Conservation (phyloP, 2,888 invertebrate genomes). For the Habrosyne pyritoides region DNA sequence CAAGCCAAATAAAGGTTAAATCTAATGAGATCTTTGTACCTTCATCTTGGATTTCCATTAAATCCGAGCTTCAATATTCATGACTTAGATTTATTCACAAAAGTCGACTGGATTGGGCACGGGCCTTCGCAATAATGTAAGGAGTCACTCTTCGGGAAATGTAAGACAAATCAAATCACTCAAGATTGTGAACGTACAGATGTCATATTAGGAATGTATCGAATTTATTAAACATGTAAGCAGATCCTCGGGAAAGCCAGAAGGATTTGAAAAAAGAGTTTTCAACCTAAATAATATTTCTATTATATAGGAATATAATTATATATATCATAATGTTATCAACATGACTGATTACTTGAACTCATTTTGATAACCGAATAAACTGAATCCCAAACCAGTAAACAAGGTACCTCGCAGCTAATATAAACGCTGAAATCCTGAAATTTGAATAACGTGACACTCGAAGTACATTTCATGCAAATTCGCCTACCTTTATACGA, state of each 20-base stretch:
- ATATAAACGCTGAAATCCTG: background rate
- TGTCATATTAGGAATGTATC: background rate
- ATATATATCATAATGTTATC: too few relatives aligned
- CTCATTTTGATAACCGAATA: background rate
- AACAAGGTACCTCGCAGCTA: background rate
- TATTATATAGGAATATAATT: too few relatives aligned
- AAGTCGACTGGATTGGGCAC: background rate
- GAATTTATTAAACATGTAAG: background rate
- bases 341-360: too few relatives aligned
- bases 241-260: background rate
- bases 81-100: constrained; percentile 3
- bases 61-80: constrained; percentile 3
- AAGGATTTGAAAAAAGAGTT: too few relatives aligned
- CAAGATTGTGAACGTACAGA: background rate
- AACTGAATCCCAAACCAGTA: background rate
- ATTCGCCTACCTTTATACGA: background rate
- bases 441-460: background rate
- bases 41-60: constrained; percentile 1
- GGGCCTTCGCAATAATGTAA: constrained; percentile 1
- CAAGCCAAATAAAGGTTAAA: background rate
- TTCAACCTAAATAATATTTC: too few relatives aligned
- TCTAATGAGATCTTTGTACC: background rate
- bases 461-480: background rate
- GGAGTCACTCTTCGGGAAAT: background rate
- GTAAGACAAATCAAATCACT: constrained; percentile 1